These are phyloP conservation scores for Mormyrus iriodes DNA, from an alignment of 2,113 vertebrate species.

Conservation along the genomic window DNA sequence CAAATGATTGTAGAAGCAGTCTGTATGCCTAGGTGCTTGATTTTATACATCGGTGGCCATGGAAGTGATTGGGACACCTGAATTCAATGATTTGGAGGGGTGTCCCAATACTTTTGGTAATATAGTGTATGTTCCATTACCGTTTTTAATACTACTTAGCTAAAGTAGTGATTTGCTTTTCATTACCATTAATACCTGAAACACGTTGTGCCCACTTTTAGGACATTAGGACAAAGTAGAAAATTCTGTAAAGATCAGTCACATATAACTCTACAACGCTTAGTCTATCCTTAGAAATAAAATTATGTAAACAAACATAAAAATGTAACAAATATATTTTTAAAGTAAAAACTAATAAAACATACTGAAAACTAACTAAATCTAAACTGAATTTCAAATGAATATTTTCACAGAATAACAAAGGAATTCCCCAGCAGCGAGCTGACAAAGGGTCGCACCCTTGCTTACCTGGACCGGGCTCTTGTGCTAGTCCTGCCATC, in stretches of 20 bases:
- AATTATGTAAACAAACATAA: not conserved
- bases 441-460: not conserved
- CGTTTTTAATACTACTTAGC: not conserved
- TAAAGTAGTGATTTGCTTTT: not conserved
- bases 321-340: too few species aligned
- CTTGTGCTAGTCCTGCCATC: conserved; percentile 49
- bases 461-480: conserved; percentile 56
- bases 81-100: too few species aligned
- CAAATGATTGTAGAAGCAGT: too few species aligned
- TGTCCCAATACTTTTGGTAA: too few species aligned
- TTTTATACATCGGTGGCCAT: too few species aligned
- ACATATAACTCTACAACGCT: not conserved
- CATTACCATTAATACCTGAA: not conserved
- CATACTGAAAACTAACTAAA: not conserved
- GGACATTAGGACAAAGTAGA: not conserved
- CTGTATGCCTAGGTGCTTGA: too few species aligned
- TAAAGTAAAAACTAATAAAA: not conserved
- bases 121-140: too few species aligned
- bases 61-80: too few species aligned
- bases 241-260: not conserved
- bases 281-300: not conserved
- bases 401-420: not conserved
- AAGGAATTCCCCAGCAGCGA: not conserved
- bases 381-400: not conserved
- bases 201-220: not conserved